These are phyloP conservation scores for Aphodius granarius DNA, from an alignment of 2,888 invertebrate species.

Conservation along the genomic window DNA sequence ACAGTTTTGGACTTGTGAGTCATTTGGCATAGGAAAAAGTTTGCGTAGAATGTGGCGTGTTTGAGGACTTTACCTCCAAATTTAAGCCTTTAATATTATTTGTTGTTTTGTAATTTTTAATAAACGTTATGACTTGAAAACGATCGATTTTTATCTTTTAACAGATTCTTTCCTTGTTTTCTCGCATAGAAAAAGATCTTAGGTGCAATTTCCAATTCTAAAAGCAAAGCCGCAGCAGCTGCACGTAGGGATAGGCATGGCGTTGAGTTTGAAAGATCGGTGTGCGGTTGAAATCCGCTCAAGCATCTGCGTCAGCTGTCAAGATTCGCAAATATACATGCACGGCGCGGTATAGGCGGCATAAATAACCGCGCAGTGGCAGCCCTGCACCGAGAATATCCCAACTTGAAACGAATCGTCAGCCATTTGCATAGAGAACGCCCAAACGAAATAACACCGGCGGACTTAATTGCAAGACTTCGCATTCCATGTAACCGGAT, in stretches of 20 bases:
- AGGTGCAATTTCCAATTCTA: not conserved
- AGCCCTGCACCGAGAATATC: not conserved
- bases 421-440: not conserved
- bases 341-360: not conserved
- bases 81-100: no score
- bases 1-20: no score
- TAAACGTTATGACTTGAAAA: no score
- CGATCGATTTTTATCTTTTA: no score
- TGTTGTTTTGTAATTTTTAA: no score
- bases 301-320: not conserved
- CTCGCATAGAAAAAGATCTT: not conserved
- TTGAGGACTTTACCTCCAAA: no score
- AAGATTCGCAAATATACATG: not conserved
- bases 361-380: not conserved
- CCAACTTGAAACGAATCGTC: not conserved
- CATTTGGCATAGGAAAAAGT: no score
- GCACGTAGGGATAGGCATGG: not conserved
- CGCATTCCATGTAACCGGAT: not conserved
- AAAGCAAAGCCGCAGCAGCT: not conserved
- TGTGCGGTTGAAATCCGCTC: not conserved
- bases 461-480: not conserved
- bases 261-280: not conserved
- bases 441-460: not conserved
- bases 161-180: no score
- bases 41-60: no score